Evolutionary conservation across 2,113 vertebrate species (phyloP), one percentile per base, ranked within the genome.

Genomic region (Baryphthengus martii): DNA sequence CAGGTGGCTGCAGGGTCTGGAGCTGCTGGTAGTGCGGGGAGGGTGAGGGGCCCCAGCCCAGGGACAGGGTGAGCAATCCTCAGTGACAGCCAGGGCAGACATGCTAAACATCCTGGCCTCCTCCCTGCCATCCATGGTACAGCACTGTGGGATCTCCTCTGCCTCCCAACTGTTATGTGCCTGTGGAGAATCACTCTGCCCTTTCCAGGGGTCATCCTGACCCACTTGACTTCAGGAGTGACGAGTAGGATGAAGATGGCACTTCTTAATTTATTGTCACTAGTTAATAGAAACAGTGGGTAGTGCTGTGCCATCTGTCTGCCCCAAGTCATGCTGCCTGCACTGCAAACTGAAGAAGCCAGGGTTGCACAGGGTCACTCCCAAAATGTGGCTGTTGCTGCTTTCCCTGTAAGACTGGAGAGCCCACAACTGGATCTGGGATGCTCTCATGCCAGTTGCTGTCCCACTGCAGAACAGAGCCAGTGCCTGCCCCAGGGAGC

Each of bases 1-100:
- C 16, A 0, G 0, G 16, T 2, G 13, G 13, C 19, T 74, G 16
- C 1, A 3, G 31, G 26, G 6, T 56, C 28, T 1, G 3, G 63
- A 68, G 58, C 39, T 77, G 59, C 29, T 28, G 53, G 49, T 56
- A 20, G 10, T 53, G 7, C 0, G 1, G 37, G 10, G 25, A 53
- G 55, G 18, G 52, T 1, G 9, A 80, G 65, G 20, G 25, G 3
- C 6, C 26, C 7, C 49, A 61, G 21, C 11, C 19, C 49, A 77
- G 15, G 33, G 17, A n/a, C 1, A 5, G 44, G 26, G 23, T 71
- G 33, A 68, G 52, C 18, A 56, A 14, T 50, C 28, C n/a, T 25
- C 5, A 1, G 7, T 39, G 37, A 18, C 23, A 2, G 2, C 26
- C 2, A 1, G 6, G 37, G 7, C 2, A 0, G 35, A 31, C 3